These are phyloP conservation scores for Anoplophora glabripennis DNA, from an alignment of 1,140 invertebrate species.

Conservation along the genomic window DNA sequence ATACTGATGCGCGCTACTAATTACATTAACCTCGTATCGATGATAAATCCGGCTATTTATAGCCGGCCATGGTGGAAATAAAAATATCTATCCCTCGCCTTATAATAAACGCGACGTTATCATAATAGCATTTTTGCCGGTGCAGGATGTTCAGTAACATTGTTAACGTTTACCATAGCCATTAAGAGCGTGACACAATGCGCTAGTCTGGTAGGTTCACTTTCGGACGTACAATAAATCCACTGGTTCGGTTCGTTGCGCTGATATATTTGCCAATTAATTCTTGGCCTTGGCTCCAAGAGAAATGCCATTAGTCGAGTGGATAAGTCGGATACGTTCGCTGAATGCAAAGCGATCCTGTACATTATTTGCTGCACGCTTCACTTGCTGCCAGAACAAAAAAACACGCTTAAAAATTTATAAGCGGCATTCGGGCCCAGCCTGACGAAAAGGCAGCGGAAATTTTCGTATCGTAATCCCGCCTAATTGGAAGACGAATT, in stretches of 20 bases:
- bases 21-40: too few species aligned
- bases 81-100: too few species aligned
- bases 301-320: slow-evolving; percentile 3
- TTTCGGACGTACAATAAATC: slow-evolving; percentile 29
- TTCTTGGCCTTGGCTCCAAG: slow-evolving; percentile 27
- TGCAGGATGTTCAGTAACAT: neutral
- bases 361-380: slow-evolving; percentile 10
- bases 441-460: too few species aligned
- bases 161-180: neutral
- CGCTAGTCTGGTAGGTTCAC: slow-evolving; percentile 11
- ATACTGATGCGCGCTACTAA: too few species aligned
- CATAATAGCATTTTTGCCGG: neutral
- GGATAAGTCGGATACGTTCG: neutral
- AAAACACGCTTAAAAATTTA: too few species aligned
- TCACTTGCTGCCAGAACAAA: too few species aligned
- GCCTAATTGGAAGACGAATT: too few species aligned
- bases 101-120: too few species aligned
- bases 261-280: slow-evolving; percentile 38
- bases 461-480: too few species aligned
- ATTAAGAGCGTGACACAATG: neutral
- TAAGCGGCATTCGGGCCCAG: too few species aligned
- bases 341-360: slow-evolving; percentile 13
- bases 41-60: too few species aligned
- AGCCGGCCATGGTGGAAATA: too few species aligned
- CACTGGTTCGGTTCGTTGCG: slow-evolving; percentile 29